Conservation (phyloP, 2,797 vertebrate species). For the Propithecus perrieri region DNA sequence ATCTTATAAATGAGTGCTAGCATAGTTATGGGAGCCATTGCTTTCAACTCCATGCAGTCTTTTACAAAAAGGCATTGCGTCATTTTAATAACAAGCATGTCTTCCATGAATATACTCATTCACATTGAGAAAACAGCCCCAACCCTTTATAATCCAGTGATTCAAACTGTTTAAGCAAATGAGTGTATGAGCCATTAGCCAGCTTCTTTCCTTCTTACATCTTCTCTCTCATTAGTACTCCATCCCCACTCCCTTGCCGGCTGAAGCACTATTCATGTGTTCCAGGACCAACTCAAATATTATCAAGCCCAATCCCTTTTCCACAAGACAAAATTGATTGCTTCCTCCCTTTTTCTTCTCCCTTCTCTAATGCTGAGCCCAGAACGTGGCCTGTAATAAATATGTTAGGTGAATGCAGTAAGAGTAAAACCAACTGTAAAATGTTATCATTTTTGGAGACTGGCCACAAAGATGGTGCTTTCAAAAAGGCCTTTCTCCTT, state of each 20-base stretch:
- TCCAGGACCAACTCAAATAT: not conserved
- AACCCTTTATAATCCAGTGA: constrained; percentile 61
- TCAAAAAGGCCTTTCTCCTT: constrained; percentile 36
- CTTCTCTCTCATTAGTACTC: constrained; percentile 45
- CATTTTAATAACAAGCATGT: constrained; percentile 61
- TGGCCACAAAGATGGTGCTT: not conserved
- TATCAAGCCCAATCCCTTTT: not conserved
- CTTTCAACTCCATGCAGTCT: constrained; percentile 21
- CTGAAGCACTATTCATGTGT: not conserved
- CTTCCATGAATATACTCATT: constrained; percentile 54
- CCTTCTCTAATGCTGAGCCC: not conserved
- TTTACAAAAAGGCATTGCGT: constrained; percentile 49
- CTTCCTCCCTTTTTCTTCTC: constrained; percentile 12
- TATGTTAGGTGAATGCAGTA: not conserved
- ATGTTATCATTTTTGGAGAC: constrained; percentile 46
- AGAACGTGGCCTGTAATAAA: not conserved
- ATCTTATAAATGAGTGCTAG: constrained; percentile 68
- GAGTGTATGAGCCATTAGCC: constrained; percentile 44
- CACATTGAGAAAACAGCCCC: constrained; percentile 42
- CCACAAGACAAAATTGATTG: not conserved
- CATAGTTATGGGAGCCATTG: constrained; percentile 27
- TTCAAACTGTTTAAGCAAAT: constrained; percentile 63
- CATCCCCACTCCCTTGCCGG: not conserved
- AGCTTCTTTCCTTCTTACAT: constrained; percentile 60
- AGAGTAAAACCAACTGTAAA: constrained; percentile 39